Conservation (phyloP, 1,140 invertebrate genomes). For the Neodiprion virginianus region DNA sequence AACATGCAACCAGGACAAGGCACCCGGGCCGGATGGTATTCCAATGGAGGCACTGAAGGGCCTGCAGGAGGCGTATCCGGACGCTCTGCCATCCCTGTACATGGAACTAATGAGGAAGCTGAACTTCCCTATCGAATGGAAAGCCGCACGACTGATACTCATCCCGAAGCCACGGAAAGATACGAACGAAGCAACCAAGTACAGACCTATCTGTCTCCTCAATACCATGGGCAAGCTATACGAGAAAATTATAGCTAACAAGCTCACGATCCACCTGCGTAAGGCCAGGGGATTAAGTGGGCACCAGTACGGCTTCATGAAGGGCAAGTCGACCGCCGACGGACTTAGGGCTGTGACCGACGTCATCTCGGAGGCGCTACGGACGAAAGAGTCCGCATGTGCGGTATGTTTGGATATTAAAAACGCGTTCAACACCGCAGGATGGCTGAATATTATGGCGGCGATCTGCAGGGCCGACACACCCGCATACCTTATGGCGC, state of each 20-base stretch:
- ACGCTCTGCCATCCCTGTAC: conserved; percentile 21
- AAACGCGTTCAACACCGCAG: too few relatives aligned
- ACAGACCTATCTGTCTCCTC: conserved; percentile 9
- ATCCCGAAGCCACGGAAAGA: conserved; percentile 26
- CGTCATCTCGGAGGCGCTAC: too few relatives aligned
- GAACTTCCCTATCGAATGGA: conserved; percentile 27
- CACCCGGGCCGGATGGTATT: conserved; percentile 30
- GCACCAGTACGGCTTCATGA: too few relatives aligned
- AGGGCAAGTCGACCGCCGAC: too few relatives aligned
- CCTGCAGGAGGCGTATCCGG: conserved; percentile 21
- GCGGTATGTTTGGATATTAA: too few relatives aligned
- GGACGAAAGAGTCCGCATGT: too few relatives aligned
- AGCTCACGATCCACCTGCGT: too few relatives aligned
- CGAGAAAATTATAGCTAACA: conserved; percentile 27
- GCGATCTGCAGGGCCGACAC: too few relatives aligned
- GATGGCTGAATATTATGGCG: too few relatives aligned
- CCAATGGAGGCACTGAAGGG: conserved; percentile 22
- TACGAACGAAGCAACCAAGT: conserved; percentile 10
- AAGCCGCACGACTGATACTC: conserved; percentile 26
- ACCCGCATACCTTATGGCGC: too few relatives aligned
- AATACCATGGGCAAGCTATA: background rate
- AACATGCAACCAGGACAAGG: conserved; percentile 18
- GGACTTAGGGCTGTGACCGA: too few relatives aligned
- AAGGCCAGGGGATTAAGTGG: too few relatives aligned
- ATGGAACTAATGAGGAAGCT: conserved; percentile 24